Conservation (phyloP, 2,888 invertebrate genomes). For the Agriopis marginaria region DNA sequence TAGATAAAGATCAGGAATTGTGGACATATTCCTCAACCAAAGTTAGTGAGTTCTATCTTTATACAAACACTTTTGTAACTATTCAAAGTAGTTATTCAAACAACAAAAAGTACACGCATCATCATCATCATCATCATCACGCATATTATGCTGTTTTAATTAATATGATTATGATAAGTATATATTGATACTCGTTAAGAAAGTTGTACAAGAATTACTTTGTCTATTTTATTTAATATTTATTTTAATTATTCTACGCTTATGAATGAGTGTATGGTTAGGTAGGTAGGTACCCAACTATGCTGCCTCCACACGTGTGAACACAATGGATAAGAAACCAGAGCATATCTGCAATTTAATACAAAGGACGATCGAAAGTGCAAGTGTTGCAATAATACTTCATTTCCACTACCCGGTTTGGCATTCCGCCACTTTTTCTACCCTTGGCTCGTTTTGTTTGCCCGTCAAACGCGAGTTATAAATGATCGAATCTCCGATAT, state of each 20-base stretch:
- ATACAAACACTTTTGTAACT: no score
- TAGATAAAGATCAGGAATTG: no score
- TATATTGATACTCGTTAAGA: no score
- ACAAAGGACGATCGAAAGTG: constrained; percentile 79
- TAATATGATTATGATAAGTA: no score
- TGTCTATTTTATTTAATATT: not conserved
- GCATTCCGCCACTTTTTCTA: constrained; percentile 77
- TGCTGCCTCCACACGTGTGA: constrained; percentile 49
- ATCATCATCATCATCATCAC: no score
- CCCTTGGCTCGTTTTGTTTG: constrained; percentile 70
- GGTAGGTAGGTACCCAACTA: constrained; percentile 24
- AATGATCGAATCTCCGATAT: constrained; percentile 84
- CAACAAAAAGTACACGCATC: no score
- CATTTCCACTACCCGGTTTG: constrained; percentile 74
- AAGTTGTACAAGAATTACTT: not conserved
- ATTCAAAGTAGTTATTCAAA: no score
- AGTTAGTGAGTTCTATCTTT: no score
- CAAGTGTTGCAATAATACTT: constrained; percentile 85
- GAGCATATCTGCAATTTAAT: constrained; percentile 63
- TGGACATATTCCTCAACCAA: no score
- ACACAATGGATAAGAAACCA: constrained; percentile 61
- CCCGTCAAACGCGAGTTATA: constrained; percentile 81
- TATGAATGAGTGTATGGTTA: not conserved
- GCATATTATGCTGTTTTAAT: no score
- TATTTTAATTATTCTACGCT: not conserved